Evolutionary conservation across 2,888 invertebrate species (phyloP), one percentile per base, ranked within the genome.

Genomic region (Cosmopolites sordidus): DNA sequence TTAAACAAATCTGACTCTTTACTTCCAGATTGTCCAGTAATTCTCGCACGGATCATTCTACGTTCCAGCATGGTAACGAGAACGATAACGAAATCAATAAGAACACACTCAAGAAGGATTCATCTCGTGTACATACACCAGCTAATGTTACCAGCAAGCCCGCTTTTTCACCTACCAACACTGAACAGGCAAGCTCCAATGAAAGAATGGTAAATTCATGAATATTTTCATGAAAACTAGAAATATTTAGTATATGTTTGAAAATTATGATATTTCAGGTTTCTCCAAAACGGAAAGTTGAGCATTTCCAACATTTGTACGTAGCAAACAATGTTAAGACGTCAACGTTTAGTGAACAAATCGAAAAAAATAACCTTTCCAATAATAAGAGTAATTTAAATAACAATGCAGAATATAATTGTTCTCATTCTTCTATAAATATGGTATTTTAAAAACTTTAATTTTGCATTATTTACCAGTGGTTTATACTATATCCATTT

Each of bases 1-100:
- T n/a, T n/a, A n/a, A n/a, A n/a, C n/a, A n/a, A n/a, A n/a, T n/a
- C n/a, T n/a, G n/a, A n/a, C n/a, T 33, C 14, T 51, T 18, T 46
- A 54, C 43, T 38, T 70, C 22, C 67, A 79, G 79, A 64, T 75
- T 79, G 41, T 77, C 79, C 22, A 78, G 77, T 46, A 79, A 78
- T 60, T 71, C 76, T 15, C 69, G 75, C 51, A 69, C 64, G 8
- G 77, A 76, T 33, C 54, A 58, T 43, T 33, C 59, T 2, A 48
- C 30, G 14, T 57, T 57, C 38, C 71, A 76, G 29, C 67, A 66
- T 51, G 62, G 62, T 27, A 50, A 62, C 38, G 67, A 64, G 57
- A 60, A 61, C 47, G 57, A 58, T 17, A 63, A 58, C 43, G 61
- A 61, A 33, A 42, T 45, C 46, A 52, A 52, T 37, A 65, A 53